Evolutionary conservation across 2,888 invertebrate genomes (phyloP).

Genomic region (Protophormia terraenovae): DNA sequence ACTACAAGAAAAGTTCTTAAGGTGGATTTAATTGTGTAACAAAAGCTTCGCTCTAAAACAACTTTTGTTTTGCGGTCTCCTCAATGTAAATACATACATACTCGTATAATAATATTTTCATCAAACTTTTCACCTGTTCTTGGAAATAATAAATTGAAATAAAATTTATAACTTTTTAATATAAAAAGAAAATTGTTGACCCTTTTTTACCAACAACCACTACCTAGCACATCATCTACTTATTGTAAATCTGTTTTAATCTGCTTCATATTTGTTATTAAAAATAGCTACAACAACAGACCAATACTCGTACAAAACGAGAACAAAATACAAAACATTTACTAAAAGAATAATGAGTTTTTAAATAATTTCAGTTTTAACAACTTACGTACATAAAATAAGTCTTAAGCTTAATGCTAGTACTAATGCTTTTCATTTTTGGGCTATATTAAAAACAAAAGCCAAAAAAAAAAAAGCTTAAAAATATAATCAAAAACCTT

Average conservation of each 20-base stretch:
- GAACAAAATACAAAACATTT: neutral
- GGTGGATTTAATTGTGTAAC: too few species aligned
- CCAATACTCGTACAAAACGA: too few species aligned
- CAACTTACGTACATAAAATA: neutral
- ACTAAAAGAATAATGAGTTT: slow-evolving; percentile 44
- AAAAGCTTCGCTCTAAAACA: too few species aligned
- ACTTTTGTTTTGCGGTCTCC: too few species aligned
- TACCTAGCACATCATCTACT: neutral
- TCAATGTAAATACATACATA: too few species aligned
- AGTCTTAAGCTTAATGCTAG: slow-evolving; percentile 5
- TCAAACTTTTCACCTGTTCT: neutral
- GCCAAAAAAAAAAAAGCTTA: neutral
- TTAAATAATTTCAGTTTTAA: slow-evolving; percentile 36
- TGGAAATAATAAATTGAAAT: neutral
- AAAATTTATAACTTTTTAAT: neutral
- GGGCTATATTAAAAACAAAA: neutral
- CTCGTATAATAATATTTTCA: neutral
- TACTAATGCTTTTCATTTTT: neutral
- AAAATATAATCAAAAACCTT: slow-evolving; percentile 7
- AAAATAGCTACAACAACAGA: slow-evolving; percentile 1
- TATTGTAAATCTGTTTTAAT: slow-evolving; percentile 24
- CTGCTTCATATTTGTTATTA: slow-evolving; percentile 12
- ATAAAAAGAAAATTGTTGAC: neutral
- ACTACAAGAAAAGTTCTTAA: too few species aligned
- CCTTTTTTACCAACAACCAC: neutral